phyloP scores from a whole-genome alignment of 2,113 vertebrate genomes.

The Noctilio leporinus region DNA sequence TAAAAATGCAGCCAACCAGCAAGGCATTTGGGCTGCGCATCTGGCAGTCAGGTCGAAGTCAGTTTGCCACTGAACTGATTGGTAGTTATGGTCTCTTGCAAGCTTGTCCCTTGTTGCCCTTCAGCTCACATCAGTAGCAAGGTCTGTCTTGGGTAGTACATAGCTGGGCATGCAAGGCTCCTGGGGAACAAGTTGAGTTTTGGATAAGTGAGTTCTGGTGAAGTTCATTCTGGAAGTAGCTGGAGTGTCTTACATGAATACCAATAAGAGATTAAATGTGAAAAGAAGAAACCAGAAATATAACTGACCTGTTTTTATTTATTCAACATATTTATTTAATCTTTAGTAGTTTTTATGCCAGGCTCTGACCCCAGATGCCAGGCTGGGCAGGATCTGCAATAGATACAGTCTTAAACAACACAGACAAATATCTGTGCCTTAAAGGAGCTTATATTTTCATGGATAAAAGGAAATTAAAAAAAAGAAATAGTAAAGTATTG shows the following conservation, averaged over 20 bases:
- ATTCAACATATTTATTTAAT: neutral
- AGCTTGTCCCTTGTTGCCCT: neutral
- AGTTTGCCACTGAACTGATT: neutral
- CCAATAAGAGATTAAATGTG: slow-evolving; percentile 12
- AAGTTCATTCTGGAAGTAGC: neutral
- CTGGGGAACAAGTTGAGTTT: neutral
- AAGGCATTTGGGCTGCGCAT: neutral
- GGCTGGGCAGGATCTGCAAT: neutral
- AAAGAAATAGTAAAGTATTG: neutral
- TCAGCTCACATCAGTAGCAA: neutral
- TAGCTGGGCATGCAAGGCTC: neutral
- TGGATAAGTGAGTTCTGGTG: neutral
- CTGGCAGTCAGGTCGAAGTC: neutral
- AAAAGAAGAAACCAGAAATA: neutral
- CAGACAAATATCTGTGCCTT: neutral
- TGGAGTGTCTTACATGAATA: neutral
- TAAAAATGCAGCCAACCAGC: neutral
- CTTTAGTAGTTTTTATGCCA: neutral
- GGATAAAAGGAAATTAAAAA: neutral
- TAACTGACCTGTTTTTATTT: neutral
- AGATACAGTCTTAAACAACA: neutral
- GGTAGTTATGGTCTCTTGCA: neutral
- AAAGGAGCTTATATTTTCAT: neutral
- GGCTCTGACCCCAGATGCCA: neutral
- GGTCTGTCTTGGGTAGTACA: neutral